Conservation (phyloP, 2,888 invertebrate genomes). For the Phasia obesa region DNA sequence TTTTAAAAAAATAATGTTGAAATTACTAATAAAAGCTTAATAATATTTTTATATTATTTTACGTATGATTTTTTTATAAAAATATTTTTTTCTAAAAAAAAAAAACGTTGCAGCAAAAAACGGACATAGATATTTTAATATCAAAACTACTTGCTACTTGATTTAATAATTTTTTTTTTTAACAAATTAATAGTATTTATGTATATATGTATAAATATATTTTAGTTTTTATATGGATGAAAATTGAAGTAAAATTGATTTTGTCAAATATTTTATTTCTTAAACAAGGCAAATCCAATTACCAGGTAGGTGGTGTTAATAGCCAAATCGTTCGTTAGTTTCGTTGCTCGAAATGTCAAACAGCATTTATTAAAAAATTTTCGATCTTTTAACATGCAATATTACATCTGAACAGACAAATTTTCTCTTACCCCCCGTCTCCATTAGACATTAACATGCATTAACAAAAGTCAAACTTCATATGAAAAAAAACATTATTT, state of each 20-base stretch:
- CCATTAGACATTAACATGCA: no score
- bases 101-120: conserved; percentile 63
- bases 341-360: no score
- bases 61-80: conserved; percentile 60
- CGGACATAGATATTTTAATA: conserved; percentile 68
- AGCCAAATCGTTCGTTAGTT: no score
- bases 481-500: no score
- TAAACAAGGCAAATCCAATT: no score
- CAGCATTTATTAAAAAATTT: no score
- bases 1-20: conserved; percentile 50
- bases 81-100: conserved; percentile 58
- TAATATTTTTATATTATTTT: conserved; percentile 39
- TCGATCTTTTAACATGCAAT: no score
- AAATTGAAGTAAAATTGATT: conserved; percentile 12
- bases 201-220: no score
- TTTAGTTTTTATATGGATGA: neutral
- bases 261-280: conserved; percentile 16
- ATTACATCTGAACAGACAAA: no score
- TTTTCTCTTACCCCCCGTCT: no score
- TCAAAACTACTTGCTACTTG: conserved; percentile 66
- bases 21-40: conserved; percentile 55
- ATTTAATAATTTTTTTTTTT: conserved; percentile 16
- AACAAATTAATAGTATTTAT: neutral
- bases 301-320: no score
- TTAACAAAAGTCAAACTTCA: no score